Evolutionary conservation across 2,113 vertebrate genomes (phyloP).

Genomic region (Nothobranchius kuhntae): DNA sequence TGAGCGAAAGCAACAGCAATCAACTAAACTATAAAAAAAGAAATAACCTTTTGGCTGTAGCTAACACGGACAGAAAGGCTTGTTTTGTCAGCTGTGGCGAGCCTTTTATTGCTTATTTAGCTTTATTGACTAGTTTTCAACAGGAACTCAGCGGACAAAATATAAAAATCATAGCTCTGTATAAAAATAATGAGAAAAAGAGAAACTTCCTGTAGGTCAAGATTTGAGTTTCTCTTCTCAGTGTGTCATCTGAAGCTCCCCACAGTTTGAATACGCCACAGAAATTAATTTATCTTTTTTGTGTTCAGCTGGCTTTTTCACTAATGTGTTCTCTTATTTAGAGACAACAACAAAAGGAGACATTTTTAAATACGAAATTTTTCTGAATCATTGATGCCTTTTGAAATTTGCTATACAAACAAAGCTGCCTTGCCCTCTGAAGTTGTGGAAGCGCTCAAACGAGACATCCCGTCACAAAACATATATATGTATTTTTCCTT

Average conservation of each 20-base stretch:
- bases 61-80: not conserved
- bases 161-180: conserved; percentile 13
- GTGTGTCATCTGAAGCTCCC: conserved; percentile 22
- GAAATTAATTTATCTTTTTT: conserved; percentile 20
- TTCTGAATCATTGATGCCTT: not conserved
- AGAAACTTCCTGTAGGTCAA: conserved; percentile 2
- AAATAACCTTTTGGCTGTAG: not conserved
- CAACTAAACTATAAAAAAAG: no score
- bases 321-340: not conserved
- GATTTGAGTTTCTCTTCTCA: not conserved
- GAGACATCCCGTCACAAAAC: not conserved
- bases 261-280: conserved; percentile 19
- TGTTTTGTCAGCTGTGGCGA: not conserved
- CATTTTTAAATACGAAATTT: not conserved
- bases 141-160: conserved; percentile 12
- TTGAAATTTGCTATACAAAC: no score
- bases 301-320: not conserved
- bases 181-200: not conserved
- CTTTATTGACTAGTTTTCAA: conserved; percentile 25
- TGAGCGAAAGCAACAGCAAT: no score
- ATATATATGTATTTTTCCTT: not conserved
- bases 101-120: not conserved
- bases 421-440: no score
- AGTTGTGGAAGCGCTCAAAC: not conserved
- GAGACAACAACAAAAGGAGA: not conserved